Evolutionary conservation across 1,140 invertebrate genomes (phyloP).

Genomic region (Cryptotermes secundus): DNA sequence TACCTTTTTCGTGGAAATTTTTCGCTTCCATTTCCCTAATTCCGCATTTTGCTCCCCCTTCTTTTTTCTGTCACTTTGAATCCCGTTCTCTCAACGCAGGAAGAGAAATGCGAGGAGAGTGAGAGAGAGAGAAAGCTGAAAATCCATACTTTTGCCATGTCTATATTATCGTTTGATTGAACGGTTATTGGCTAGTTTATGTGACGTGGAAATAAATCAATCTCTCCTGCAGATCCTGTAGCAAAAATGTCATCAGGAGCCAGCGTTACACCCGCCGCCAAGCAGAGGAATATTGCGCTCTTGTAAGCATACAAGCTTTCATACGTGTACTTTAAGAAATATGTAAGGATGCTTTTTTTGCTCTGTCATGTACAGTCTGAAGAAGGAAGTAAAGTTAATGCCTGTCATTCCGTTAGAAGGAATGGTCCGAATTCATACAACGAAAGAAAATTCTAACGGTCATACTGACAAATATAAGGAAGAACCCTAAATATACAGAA

Average conservation of each 20-base stretch:
- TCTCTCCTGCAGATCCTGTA: background rate
- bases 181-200: background rate
- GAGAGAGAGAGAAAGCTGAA: background rate
- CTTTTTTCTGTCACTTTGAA: background rate
- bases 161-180: slow-evolving; percentile 14
- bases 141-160: slow-evolving; percentile 4
- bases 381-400: no score
- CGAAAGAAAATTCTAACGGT: no score
- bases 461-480: no score
- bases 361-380: no score
- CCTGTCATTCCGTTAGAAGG: no score
- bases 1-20: background rate
- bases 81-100: background rate
- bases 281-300: background rate
- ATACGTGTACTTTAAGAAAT: no score
- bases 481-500: no score
- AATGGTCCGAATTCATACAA: no score
- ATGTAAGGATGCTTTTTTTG: no score
- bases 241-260: no score
- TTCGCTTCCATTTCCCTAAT: background rate
- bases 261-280: background rate
- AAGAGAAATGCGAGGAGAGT: background rate
- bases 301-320: background rate
- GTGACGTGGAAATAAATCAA: slow-evolving; percentile 11
- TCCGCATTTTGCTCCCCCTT: background rate